Base-by-base conservation (phyloP, 1,140 invertebrate genomes). In the Drosophila sucinea region DNA sequence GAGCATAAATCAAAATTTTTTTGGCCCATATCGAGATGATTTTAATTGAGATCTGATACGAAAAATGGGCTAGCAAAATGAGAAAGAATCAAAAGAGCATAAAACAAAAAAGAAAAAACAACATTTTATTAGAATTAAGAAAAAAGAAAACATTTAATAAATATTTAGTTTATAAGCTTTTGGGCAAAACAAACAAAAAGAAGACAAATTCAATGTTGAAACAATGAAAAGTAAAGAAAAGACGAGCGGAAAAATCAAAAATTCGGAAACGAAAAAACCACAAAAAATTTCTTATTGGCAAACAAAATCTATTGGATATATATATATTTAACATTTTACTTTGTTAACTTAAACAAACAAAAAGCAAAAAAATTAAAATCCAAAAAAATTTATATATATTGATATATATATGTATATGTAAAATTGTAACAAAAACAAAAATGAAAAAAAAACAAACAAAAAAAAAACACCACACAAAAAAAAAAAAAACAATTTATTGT, bases 1-100 rank as follows among this genome's bases (percentile, higher is more conserved):
- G 90, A 91, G 90, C 90, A 79, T 77, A 91, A 91, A 91, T 91
- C 90, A 91, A 91, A 91, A 91, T 87, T 86, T 78, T 78, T 81
- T 80, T 69, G 38, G 86, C 58, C 74, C 74, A 69, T 69, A 44
- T 35, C 17, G 23, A 58, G 57, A 38, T 38, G 8, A 38, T 11
- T 11, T 11, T 10, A 6, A 35, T 35, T 35, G 33, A 60, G 74
- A 67, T 75, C 70, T 69, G 64, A 51, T 71, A 58, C 44, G 60
- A 60, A 76, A 79, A 51, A 51, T 51, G 44, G 44, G 44, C 44
- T 51, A 51, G 44, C 44, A 27, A 51, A 51, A 51, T 79, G 66
- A 57, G 35, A 32, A 11, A 38, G 38, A 57, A 72, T 75, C 72
- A 60, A 32, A 25, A 33, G 35, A 40, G 11, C 29, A 75, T 51